Base-by-base conservation (phyloP, 2,113 vertebrate genomes). In the Gopherus flavomarginatus region DNA sequence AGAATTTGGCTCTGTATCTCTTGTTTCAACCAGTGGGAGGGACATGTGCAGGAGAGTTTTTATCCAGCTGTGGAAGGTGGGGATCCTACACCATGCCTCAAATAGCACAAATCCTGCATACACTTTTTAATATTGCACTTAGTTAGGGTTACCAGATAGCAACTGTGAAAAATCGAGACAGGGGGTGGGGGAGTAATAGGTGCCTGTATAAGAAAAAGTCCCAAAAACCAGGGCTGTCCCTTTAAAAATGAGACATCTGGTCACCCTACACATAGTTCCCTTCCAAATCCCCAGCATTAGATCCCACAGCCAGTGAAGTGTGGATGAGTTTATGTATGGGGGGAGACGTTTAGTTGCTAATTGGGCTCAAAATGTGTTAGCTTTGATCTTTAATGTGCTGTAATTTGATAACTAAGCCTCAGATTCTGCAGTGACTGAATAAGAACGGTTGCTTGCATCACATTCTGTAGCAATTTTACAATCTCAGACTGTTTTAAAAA, bases 381-480 rank as follows among this genome's bases (percentile, higher is more conserved):
- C 79, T 93, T 87, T 94, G 93, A n/a, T 88, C 96, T 96, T 97
- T 94, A 95, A 88, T 88, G 94, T 94, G 78, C 90, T 96, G 82
- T 83, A 92, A 92, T 92, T 95, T 93, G 35, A 75, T 88, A 95
- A 50, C 91, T 90, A 95, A 95, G 59, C 87, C 75, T 79, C 79
- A 22, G 29, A 90, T 93, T 94, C 94, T 95, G 93, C 79, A 96
- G 84, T 4, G 79, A 59, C 75, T 83, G 42, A 24, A 19, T 29
- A 81, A 89, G 86, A 12, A 81, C 42, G 19, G 44, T 38, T 90
- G 59, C n/a, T 62, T 75, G 92, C 42, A 90, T 90, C 72, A 87
- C 29, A 85, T 92, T 54, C 79, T 96, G 80, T 81, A 90, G 82
- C 78, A 89, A 94, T 87, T 94, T 92, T 80, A 26, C 80, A 83